Evolutionary conservation across 1,140 invertebrate species (phyloP), one percentile per base, ranked within the genome.

Genomic region (Drosophila kohkoa): DNA sequence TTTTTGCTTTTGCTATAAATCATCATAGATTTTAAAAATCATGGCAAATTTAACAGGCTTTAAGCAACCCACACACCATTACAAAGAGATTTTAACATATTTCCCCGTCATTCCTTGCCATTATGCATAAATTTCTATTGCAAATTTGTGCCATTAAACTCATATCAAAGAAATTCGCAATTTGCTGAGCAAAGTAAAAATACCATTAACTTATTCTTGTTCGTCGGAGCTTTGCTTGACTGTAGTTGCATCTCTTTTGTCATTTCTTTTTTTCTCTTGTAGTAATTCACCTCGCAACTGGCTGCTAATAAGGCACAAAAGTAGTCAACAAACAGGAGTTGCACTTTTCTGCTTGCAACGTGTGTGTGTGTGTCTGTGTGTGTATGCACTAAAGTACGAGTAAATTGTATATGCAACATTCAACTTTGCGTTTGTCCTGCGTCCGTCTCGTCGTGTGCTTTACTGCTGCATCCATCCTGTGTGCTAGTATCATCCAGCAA

Each of bases 281-380:
- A 30, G 51, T 55, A 55, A 55, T 55, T 41, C 51, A 65, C 63
- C 63, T 65, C 38, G 35, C 13, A 49, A 66, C 66, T 62, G 70
- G 73, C 15, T 57, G 80, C 80, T 82, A 82, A 82, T 82, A 82
- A 82, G 70, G 72, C 63, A 51, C 59, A 73, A 83, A 80, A 74
- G 82, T 77, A 87, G 67, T 75, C 73, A 75, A 80, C 64, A 80
- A 80, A 80, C 73, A 82, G 63, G 51, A 72, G 78, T 60, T 54
- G 41, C 41, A 11, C 59, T 67, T 28, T 55, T 55, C 45, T 64
- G 20, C 20, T 60, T 64, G 52, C 55, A 10, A 4, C 10, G 49
- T 32, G 7, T 32, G 32, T 7, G 20, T 20, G 20, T 20, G 20
- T 20, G 20, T 20, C 0, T 20, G 16, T 20, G 16, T 20, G 16